A percentile compares a stretch with the other conserved stretches of the same genome.
phyloP scores from a whole-genome alignment of 1,140 invertebrate genomes.

The Colletes latitarsis region DNA sequence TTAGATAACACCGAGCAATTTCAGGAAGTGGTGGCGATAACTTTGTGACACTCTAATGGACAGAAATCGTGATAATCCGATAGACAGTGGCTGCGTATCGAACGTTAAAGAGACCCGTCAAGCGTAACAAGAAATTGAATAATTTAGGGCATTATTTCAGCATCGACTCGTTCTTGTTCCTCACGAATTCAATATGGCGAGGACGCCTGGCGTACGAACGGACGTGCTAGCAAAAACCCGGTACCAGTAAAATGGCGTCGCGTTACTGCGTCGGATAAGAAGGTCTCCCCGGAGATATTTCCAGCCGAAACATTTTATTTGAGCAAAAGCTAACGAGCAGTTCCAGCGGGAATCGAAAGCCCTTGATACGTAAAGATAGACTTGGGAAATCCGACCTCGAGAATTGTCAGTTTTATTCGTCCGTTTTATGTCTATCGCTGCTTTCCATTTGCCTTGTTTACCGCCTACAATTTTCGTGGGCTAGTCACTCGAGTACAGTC shows the following conservation, averaged over 20 bases:
- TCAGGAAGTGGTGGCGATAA: too few species aligned
- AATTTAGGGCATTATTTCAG: too few species aligned
- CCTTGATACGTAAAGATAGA: background rate
- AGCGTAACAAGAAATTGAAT: too few species aligned
- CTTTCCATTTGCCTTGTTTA: slow-evolving; percentile 10
- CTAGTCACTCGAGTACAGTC: background rate
- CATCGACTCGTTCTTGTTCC: too few species aligned
- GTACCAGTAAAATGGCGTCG: background rate
- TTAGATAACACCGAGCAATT: too few species aligned
- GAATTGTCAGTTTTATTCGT: background rate
- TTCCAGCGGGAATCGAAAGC: background rate
- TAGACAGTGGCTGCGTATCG: too few species aligned
- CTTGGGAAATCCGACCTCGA: background rate
- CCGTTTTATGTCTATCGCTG: background rate
- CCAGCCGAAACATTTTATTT: slow-evolving; percentile 11
- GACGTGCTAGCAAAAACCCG: background rate
- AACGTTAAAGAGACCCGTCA: too few species aligned
- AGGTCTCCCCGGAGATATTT: background rate
- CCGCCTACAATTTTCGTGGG: slow-evolving; percentile 6
- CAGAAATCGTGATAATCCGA: too few species aligned
- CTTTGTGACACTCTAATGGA: too few species aligned
- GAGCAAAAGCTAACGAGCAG: slow-evolving; percentile 14
- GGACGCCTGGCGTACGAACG: too few species aligned
- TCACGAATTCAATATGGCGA: too few species aligned
- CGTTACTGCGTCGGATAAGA: background rate